These are phyloP conservation scores for Steatornis caripensis DNA, from an alignment of 2,113 vertebrate genomes.

Conservation along the genomic window DNA sequence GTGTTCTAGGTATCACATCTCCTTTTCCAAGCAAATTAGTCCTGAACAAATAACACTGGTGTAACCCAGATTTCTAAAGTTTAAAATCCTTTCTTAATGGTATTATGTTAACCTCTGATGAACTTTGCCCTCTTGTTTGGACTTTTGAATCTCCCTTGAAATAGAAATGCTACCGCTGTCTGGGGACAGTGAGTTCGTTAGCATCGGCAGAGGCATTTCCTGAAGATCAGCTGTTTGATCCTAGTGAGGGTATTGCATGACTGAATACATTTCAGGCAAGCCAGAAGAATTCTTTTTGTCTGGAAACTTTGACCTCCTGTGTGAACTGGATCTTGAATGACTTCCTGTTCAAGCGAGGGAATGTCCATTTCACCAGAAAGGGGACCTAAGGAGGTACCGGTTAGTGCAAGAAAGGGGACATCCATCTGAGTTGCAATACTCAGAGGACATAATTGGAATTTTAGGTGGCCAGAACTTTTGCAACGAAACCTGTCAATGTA, in stretches of 20 bases:
- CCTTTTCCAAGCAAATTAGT: not conserved
- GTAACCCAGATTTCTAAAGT: not conserved
- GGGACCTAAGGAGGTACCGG: not conserved
- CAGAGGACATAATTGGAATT: not conserved
- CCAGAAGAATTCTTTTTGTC: not conserved
- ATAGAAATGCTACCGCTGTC: not conserved
- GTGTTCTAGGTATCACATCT: not conserved
- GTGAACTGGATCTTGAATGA: not conserved
- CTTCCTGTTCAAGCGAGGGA: not conserved
- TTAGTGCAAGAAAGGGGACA: not conserved
- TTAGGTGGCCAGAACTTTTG: not conserved
- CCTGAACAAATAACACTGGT: not conserved
- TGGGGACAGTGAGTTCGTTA: fast-evolving
- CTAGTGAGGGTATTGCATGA: not conserved
- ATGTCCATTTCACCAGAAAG: not conserved
- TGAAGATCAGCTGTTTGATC: not conserved
- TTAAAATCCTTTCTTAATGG: not conserved
- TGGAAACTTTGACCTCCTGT: not conserved
- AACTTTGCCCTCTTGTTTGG: not conserved
- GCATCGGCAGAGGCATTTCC: not conserved
- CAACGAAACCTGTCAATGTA: not conserved
- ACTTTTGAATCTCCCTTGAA: not conserved
- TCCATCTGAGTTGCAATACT: not conserved
- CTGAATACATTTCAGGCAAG: not conserved
- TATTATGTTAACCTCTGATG: not conserved